phyloP scores from a whole-genome alignment of 2,113 vertebrate genomes.

The Apeltes quadracus region DNA sequence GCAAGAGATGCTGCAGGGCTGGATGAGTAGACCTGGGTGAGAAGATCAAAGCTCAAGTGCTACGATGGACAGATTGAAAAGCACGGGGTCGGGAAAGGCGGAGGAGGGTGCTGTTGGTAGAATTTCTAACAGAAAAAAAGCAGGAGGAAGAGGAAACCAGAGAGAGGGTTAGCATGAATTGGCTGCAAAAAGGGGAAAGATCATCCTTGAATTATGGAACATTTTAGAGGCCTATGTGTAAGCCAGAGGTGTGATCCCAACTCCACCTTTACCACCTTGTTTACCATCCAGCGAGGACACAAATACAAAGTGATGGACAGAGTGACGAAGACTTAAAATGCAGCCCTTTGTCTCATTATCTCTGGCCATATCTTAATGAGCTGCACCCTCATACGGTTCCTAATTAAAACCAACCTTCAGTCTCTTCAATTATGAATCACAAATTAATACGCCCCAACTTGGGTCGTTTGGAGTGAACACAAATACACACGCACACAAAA shows the following conservation, averaged over 20 bases:
- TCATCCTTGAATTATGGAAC: slow-evolving; percentile 55
- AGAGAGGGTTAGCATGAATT: slow-evolving; percentile 39
- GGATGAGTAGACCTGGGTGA: slow-evolving; percentile 58
- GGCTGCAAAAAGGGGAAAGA: slow-evolving; percentile 51
- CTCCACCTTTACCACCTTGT: slow-evolving; percentile 26
- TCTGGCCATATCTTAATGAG: slow-evolving; percentile 65
- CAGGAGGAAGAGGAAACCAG: not conserved
- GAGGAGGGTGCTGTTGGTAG: slow-evolving; percentile 48
- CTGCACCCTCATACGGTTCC: slow-evolving; percentile 57
- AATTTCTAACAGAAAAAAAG: slow-evolving; percentile 56
- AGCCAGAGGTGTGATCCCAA: slow-evolving; percentile 41
- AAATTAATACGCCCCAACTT: slow-evolving; percentile 37
- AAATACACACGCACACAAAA: slow-evolving; percentile 35
- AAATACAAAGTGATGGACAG: slow-evolving; percentile 25
- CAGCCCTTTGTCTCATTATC: slow-evolving; percentile 68
- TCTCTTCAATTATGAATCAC: slow-evolving; percentile 60
- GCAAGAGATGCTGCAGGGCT: slow-evolving; percentile 57
- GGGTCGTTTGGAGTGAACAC: slow-evolving; percentile 26
- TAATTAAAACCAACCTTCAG: slow-evolving; percentile 74
- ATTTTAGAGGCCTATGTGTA: slow-evolving; percentile 19
- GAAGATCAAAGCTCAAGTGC: slow-evolving; percentile 76
- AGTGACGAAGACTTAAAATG: slow-evolving; percentile 43
- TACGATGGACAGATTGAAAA: slow-evolving; percentile 72
- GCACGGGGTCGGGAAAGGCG: slow-evolving; percentile 39
- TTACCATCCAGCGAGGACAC: slow-evolving; percentile 25